Evolutionary conservation across 2,797 vertebrate genomes (phyloP), one percentile per base, ranked within the genome.

Genomic region (Sebastes cheni): DNA sequence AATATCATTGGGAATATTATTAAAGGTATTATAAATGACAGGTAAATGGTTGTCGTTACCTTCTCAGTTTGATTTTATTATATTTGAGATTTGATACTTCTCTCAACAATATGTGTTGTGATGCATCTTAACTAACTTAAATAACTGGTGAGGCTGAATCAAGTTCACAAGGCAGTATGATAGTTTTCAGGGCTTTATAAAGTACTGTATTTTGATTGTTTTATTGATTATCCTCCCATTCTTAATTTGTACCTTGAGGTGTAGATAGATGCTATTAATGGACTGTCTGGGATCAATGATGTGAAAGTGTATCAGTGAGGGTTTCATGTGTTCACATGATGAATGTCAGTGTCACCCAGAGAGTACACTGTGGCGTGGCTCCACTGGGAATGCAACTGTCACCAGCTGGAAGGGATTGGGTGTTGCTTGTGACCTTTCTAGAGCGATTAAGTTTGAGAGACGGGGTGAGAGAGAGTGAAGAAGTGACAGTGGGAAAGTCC

Each of bases 391-490:
- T 89, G 50, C 55, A 46, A 78, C 80, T 32, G 77, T 73, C 74
- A 75, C 80, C 89, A 83, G 86, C 89, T 91, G 89, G 66, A 55
- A 55, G 79, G 89, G 88, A 85, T 92, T 88, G 89, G 78, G 87
- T 94, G 81, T 93, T 92, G 79, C 80, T 67, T 59, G 50, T 87
- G 90, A 92, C 93, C 91, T 93, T 94, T 93, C 50, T 52, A 18
- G 62, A 69, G 81, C 2, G 77, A 70, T 75, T 65, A 60, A 68
- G 77, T 71, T 50, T 20, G 70, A 54, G 67, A 13, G 67, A 18
- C 59, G 20, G 65, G 20, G 72, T 1, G 60, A 6, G 66, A 64
- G 32, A 8, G 55, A 56, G 66, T 4, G 27, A 64, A 52, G 68
- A 29, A 60, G 64, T 20, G 50, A 52, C 16, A 12, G 74, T 55